Evolutionary conservation across 2,797 vertebrate genomes (phyloP).

Genomic region (Alosa sapidissima): DNA sequence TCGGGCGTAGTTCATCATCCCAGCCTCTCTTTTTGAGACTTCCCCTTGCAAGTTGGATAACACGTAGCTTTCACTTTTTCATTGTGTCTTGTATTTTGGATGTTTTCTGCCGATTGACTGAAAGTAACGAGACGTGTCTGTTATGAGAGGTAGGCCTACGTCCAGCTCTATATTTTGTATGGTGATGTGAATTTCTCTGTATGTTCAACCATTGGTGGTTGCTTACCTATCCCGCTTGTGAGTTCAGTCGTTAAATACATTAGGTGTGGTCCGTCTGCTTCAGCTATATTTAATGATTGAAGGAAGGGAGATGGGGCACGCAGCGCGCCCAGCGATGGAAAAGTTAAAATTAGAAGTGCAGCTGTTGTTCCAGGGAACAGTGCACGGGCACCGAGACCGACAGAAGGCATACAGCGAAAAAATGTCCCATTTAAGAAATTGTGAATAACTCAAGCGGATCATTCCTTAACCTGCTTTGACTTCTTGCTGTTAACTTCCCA

Average conservation of each 20-base stretch:
- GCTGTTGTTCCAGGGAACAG: slow-evolving; percentile 56
- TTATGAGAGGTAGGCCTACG: neutral
- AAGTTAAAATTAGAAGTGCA: slow-evolving; percentile 66
- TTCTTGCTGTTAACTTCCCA: neutral
- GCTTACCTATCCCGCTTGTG: neutral
- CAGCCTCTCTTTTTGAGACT: neutral
- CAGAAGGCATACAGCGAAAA: neutral
- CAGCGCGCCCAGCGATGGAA: slow-evolving; percentile 47
- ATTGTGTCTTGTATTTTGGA: neutral
- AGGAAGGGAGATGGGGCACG: slow-evolving; percentile 32
- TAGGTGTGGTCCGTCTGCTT: slow-evolving; percentile 18
- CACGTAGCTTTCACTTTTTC: neutral
- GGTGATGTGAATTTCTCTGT: neutral
- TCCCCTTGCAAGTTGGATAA: neutral
- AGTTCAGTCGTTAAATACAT: slow-evolving; percentile 22
- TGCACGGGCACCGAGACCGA: neutral
- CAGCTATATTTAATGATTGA: slow-evolving; percentile 24
- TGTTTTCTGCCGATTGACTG: neutral
- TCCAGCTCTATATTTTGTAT: neutral
- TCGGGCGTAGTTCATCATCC: slow-evolving; percentile 10
- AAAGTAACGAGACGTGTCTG: neutral
- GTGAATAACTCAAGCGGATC: neutral
- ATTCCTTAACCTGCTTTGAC: neutral
- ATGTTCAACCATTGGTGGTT: neutral
- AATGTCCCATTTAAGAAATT: neutral